Evolutionary conservation across 2,888 invertebrate genomes (phyloP), one percentile per base, ranked within the genome.

Genomic region (Drosophila dives): DNA sequence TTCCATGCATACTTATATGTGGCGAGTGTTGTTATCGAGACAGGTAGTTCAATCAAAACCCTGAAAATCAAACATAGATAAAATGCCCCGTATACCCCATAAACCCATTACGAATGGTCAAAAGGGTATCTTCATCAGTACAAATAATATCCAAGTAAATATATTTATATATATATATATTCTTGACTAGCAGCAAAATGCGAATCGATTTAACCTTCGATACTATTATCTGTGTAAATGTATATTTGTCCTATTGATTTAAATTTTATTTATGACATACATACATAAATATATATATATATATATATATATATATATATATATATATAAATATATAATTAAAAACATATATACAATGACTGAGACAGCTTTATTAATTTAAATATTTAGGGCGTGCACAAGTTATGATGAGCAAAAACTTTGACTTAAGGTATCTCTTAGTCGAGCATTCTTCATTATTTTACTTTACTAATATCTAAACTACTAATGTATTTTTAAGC

Each of bases 401-500:
- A 40, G n/a, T 40, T 40, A 2, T 20, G 20, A 45, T 20, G 20
- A 20, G 12, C 42, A 45, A 20, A 45, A 7, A 20, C 20, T 23
- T 15, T 8, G 20, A 15, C 20, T 20, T 3, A 15, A 2, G 20
- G 45, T 45, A 45, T 23, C 8, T 45, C 23, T 20, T 3, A 8
- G 45, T 45, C 45, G 8, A 45, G 45, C 45, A 23, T 20, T 36
- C 6, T 11, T 11, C 3, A 12, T 17, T 54, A 2, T 26, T 36
- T 26, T 38, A 32, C 15, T 49, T 34, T 23, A 12, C 2, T 8
- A 26, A 40, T 60, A 76, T 65, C 65, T 26, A 40, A 29, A 55
- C 56, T 38, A 42, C 42, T 64, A 17, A 77, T 76, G n/a, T 53
- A 7, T 61, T 73, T 76, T 76, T 76, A 73, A 77, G 61, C 73